Base-by-base conservation (phyloP, 2,888 invertebrate species). In the Eilema depressum region DNA sequence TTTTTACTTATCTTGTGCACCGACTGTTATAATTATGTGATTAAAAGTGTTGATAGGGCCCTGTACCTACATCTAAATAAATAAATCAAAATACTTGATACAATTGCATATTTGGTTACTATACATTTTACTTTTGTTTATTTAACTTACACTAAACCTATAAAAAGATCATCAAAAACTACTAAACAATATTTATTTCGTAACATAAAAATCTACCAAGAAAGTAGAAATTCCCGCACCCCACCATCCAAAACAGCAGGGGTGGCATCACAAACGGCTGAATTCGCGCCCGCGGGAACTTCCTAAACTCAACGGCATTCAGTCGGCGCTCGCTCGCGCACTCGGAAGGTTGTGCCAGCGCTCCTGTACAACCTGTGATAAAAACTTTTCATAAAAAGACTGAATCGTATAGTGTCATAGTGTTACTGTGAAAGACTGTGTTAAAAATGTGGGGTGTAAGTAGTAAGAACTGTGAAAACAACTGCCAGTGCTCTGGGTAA, bases 401-500 rank as follows among this genome's bases (percentile, higher is more conserved):
- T 82, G 81, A 82, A 20, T 72, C 37, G 78, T 68, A 80, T 78
- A 80, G 88, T 83, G 84, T 91, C 91, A 91, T 87, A 88, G 69
- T 69, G 66, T 33, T 66, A 89, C 88, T 87, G 88, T 91, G 86
- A 87, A 76, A 78, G 76, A 78, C 80, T 77, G 85, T 87, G 85
- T 77, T 73, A 93, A 53, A 89, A 87, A 95, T 95, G 95, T 95
- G 92, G 93, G 93, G 92, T 26, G 93, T 90, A 74, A 92, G 86
- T 85, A 93, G 93, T 77, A 87, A 91, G 73, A 87, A 89, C 63
- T 95, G 95, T 83, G 95, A 95, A 75, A 84, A 77, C 2, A 91
- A 94, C 86, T 95, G 95, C 86, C 94, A 95, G 75, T 95, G 95
- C 70, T 93, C 94, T 26, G 94, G 94, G 95, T 95, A 77, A 90